Base-by-base conservation (phyloP, 1,140 invertebrate species). In the Drosophila willistoni region DNA sequence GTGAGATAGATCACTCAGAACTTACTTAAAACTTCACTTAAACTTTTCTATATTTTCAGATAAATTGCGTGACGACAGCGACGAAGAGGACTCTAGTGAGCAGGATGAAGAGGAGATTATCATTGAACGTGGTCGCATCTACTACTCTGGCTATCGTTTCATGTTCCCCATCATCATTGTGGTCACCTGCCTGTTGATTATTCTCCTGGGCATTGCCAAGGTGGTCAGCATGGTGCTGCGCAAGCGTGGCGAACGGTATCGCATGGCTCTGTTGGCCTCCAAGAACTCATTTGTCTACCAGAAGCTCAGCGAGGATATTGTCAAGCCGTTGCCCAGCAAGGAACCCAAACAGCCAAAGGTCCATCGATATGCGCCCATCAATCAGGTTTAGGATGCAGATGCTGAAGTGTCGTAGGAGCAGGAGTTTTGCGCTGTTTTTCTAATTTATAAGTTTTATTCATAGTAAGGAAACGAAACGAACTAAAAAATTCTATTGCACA, bases 231-330 rank as follows among this genome's bases (percentile, higher is more conserved):
- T 93, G 55, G 66, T 93, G 54, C 92, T 93, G 89, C 92, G 79
- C 51, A 93, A 93, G 81, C 93, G 92, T 64, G 93, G 92, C 61
- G 93, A 93, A 73, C 93, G 94, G 71, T 92, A 93, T 64, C 92
- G 93, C 79, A 92, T 94, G 94, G 93, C 94, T 79, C 69, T 92
- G 29, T 44, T 92, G 70, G 86, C 89, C 33, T 90, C 89, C 7
- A 92, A 92, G 76, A 92, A 92, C 73, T 90, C 87, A 7, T 91
- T 94, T 59, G 93, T 94, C 33, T 94, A 94, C 87, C 94, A 94
- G 78, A 94, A 93, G 79, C 86, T 94, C 41, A 93, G 93, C 19
- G 94, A 94, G 85, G 94, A 94, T 59, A 92, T 94, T 68, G 92
- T 91, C 14, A 91, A 91, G 68, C 84, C 89, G 17, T 79, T 80